These are phyloP conservation scores for Acronicta aceris DNA, from an alignment of 2,888 invertebrate species.

Conservation along the genomic window DNA sequence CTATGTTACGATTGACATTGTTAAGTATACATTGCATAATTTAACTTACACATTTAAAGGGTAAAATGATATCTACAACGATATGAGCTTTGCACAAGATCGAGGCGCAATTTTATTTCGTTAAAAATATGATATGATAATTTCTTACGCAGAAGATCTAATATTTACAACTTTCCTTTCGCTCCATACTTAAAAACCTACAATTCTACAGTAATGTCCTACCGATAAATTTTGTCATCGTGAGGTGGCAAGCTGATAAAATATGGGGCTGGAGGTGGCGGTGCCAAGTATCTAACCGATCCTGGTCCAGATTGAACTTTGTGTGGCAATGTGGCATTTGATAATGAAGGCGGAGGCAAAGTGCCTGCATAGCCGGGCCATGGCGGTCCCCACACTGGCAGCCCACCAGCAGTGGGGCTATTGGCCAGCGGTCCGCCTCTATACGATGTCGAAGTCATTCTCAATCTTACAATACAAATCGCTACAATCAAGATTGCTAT, in stretches of 20 bases:
- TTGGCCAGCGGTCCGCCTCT: conserved; percentile 91
- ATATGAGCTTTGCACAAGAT: conserved; percentile 60
- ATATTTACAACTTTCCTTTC: conserved; percentile 66
- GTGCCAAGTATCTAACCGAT: conserved; percentile 88
- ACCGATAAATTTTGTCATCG: conserved; percentile 91
- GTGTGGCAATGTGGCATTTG: conserved; percentile 91
- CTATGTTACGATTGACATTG: conserved; percentile 38
- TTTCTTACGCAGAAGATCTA: conserved; percentile 58
- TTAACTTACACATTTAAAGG: conserved; percentile 28
- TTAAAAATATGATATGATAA: conserved; percentile 58
- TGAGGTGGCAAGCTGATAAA: conserved; percentile 90
- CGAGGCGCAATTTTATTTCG: conserved; percentile 47
- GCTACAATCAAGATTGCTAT: conserved; percentile 96
- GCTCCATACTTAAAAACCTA: conserved; percentile 25
- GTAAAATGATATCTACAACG: conserved; percentile 71
- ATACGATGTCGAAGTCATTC: conserved; percentile 92
- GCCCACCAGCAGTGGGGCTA: conserved; percentile 89
- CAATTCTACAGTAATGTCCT: conserved; percentile 57
- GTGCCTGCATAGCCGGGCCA: conserved; percentile 90
- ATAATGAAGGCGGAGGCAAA: conserved; percentile 89
- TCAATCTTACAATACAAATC: conserved; percentile 95
- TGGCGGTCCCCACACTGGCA: conserved; percentile 89
- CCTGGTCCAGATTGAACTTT: conserved; percentile 89
- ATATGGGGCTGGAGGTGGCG: conserved; percentile 90
- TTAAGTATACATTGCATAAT: conserved; percentile 30